Evolutionary conservation across 2,113 vertebrate species (phyloP), one percentile per base, ranked within the genome.

Genomic region (Ancistrus triradiatus): DNA sequence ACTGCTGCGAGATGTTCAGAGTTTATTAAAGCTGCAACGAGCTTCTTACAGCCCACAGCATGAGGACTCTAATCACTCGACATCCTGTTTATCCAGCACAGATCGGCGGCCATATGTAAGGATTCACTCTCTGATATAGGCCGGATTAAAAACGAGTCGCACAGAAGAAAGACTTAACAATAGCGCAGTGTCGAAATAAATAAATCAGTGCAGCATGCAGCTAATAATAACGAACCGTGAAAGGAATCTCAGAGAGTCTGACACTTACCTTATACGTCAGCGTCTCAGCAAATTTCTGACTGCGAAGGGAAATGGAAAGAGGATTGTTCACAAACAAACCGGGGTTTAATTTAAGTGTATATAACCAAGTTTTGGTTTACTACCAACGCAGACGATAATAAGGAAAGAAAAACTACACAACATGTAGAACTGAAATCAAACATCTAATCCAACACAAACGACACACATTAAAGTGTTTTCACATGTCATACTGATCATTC

Each of bases 231-330:
- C 31, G 63, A 47, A 38, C 15, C 70, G 68, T 0, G 37, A 44
- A 22, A 25, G 18, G 63, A 58, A 70, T 11, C 9, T 37, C 42
- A 42, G 62, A 62, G 1, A 27, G 37, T 56, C 19, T 7, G 17
- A 60, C 47, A 63, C 90, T 44, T 91, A 99, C 96, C 95, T 98
- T 97, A 73, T 89, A 91, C n/a, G 90, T 91, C 77, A 99, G 82
- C 33, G 87, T 76, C 66, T 91, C 86, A 71, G 86, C 89, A 81
- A 99, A 98, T 31, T 66, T 87, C 77, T 83, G 78, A 83, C 96
- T 99, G 87, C 21, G 44, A 25, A 55, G 44, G 19, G 18, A 27
- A 53, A 50, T 18, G 19, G 38, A 22, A 40, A 21, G 10, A 40
- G 35, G 35, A 50, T 42, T 42, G 42, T 28, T 50, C 6, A 66